phyloP scores from a whole-genome alignment of 2,113 vertebrate genomes.

The Sakesphorus luctuosus region DNA sequence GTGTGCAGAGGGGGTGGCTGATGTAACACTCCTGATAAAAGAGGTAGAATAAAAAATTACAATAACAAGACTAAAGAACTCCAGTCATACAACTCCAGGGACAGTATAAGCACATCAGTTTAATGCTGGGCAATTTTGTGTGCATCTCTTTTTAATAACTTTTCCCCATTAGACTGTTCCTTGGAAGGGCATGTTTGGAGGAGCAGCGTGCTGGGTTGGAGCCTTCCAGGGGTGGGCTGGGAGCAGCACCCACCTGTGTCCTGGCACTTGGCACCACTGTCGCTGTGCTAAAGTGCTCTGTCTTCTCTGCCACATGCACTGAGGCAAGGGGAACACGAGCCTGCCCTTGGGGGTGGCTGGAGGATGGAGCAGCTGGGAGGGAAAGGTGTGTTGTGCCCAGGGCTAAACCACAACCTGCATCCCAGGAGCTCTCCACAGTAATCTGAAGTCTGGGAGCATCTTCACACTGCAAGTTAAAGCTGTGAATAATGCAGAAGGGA shows the following conservation, averaged over 20 bases:
- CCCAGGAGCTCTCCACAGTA: not conserved
- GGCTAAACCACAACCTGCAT: not conserved
- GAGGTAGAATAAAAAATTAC: not conserved
- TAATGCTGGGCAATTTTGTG: not conserved
- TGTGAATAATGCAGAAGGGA: not conserved
- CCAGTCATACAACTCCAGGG: not conserved
- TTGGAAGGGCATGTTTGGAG: not conserved
- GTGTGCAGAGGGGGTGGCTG: not conserved
- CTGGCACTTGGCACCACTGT: not conserved
- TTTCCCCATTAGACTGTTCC: not conserved
- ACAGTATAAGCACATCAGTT: not conserved
- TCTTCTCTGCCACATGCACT: not conserved
- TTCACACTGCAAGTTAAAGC: not conserved
- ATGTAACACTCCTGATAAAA: not conserved
- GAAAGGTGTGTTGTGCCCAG: not conserved
- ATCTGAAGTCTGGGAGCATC: not conserved
- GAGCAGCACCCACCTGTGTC: not conserved
- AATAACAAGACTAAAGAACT: not conserved
- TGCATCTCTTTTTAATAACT: not conserved
- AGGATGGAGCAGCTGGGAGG: not conserved
- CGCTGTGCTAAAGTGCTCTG: not conserved
- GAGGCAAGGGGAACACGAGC: not conserved
- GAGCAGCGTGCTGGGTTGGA: accelerated
- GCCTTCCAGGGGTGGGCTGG: not conserved
- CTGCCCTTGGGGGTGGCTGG: not conserved